Conservation (phyloP, 2,797 vertebrate genomes). For the Acestrorhynchus altus region DNA sequence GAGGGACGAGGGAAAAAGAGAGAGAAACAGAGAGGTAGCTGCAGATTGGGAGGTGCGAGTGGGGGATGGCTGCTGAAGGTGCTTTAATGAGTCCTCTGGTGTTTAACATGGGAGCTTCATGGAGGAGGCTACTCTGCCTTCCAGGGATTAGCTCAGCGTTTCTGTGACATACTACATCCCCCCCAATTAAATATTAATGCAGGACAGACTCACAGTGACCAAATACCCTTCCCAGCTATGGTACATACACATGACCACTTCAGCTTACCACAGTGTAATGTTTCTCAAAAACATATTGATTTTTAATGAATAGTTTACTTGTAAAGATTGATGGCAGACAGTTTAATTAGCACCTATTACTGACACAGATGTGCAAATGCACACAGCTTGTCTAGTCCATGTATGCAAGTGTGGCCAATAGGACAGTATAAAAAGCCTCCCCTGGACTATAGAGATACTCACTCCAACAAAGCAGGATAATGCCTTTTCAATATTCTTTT, state of each 20-base stretch:
- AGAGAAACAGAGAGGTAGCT: background rate
- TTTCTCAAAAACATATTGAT: too few species aligned
- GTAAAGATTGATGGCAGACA: too few species aligned
- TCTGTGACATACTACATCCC: conserved; percentile 43
- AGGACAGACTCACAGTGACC: conserved; percentile 27
- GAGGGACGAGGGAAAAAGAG: conserved; percentile 4
- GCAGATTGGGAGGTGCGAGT: conserved; percentile 9
- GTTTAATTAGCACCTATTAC: too few species aligned
- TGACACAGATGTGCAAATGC: too few species aligned
- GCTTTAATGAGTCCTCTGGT: conserved; percentile 42
- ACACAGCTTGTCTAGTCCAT: too few species aligned
- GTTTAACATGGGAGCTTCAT: conserved; percentile 49
- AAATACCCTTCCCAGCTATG: conserved; percentile 7
- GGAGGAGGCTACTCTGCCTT: conserved; percentile 33
- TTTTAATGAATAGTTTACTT: background rate
- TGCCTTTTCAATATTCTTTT: too few species aligned
- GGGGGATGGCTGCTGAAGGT: conserved; percentile 27
- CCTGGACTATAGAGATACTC: too few species aligned
- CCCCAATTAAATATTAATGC: conserved; percentile 61
- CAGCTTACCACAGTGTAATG: background rate
- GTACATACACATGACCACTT: background rate
- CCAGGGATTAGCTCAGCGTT: conserved; percentile 55
- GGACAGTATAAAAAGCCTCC: too few species aligned
- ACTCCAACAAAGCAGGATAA: too few species aligned
- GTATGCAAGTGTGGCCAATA: too few species aligned